Conservation (phyloP, 2,113 vertebrate genomes). For the Cinclus mexicanus region DNA sequence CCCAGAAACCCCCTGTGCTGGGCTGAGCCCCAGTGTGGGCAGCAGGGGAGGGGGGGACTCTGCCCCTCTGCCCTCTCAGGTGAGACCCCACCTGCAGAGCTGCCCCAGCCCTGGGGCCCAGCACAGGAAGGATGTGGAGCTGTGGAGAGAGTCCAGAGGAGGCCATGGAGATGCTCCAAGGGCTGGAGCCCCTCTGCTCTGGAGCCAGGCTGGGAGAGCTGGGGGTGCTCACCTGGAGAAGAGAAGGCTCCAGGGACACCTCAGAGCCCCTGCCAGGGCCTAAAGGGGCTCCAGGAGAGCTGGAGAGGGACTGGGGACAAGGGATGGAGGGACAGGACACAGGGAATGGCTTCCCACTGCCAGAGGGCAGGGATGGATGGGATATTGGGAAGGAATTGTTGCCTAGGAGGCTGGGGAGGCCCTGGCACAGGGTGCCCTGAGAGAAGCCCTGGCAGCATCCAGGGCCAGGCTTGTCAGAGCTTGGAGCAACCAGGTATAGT, state of each 20-base stretch:
- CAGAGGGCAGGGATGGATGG: accelerated
- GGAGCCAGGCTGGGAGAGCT: not conserved
- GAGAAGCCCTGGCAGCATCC: not conserved
- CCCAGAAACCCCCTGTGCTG: not conserved
- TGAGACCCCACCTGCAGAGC: not conserved
- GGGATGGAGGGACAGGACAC: accelerated
- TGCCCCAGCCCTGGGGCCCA: not conserved
- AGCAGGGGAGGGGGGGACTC: not conserved
- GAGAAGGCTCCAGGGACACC: no score
- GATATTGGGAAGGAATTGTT: not conserved
- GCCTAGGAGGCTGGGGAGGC: accelerated
- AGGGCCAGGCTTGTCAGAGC: accelerated
- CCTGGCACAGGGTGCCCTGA: not conserved
- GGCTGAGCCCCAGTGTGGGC: not conserved
- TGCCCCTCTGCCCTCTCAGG: not conserved
- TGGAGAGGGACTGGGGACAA: not conserved
- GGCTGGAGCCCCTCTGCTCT: not conserved
- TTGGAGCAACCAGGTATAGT: not conserved
- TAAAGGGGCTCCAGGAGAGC: not conserved
- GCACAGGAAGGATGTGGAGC: accelerated
- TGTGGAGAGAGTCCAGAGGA: not conserved
- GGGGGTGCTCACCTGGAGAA: not conserved
- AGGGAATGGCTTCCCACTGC: not conserved
- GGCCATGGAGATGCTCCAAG: accelerated
- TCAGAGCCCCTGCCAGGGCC: no score